Percentiles rank a stretch among this genome's conserved stretches.
Conservation (phyloP, 2,113 vertebrate genomes). For the Acanthochromis polyacanthus region DNA sequence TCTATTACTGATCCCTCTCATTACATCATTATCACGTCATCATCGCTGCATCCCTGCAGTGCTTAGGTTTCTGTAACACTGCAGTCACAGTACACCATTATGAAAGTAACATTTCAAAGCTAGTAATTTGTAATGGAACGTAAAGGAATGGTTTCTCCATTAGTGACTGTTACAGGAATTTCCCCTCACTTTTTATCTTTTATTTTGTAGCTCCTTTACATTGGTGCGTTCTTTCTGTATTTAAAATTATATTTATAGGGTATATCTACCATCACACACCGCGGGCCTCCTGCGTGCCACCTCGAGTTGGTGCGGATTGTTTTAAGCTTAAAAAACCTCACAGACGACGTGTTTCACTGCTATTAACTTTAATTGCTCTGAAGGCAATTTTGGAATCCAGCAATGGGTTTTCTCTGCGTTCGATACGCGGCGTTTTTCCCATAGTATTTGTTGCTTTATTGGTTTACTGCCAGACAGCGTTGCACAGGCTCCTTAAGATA, state of each 20-base stretch:
- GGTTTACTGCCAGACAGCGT: conserved; percentile 88
- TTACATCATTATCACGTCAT: conserved; percentile 50
- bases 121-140: conserved; percentile 20
- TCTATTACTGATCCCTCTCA: conserved; percentile 31
- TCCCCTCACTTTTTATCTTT: too few species aligned
- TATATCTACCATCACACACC: too few species aligned
- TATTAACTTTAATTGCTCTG: conserved; percentile 38
- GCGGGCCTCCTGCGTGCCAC: too few species aligned
- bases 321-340: too few species aligned
- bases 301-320: too few species aligned
- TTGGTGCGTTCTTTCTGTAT: too few species aligned
- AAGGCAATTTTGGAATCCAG: conserved; percentile 14
- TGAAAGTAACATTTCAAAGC: conserved; percentile 6
- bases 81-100: conserved; percentile 11
- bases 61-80: conserved; percentile 14
- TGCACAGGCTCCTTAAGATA: conserved; percentile 88
- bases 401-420: conserved; percentile 19
- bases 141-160: neutral
- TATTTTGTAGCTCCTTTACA: too few species aligned
- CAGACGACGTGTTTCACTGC: conserved; percentile 4
- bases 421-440: conserved; percentile 30
- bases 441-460: conserved; percentile 75
- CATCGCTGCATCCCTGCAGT: conserved; percentile 29
- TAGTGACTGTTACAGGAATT: too few species aligned
- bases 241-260: too few species aligned